Evolutionary conservation across 1,140 invertebrate species (phyloP).

Genomic region (Drosophila saltans): DNA sequence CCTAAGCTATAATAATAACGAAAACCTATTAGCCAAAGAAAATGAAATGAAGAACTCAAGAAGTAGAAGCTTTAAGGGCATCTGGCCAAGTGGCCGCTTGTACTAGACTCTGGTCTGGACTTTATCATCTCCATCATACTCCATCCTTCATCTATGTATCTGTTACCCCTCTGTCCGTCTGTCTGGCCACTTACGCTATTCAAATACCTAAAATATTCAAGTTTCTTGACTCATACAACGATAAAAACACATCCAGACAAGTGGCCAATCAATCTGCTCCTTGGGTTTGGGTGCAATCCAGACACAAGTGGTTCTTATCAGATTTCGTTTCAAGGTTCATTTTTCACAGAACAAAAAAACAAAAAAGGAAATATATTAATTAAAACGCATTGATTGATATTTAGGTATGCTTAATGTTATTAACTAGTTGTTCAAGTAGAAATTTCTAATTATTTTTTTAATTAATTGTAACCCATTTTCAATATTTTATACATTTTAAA

Average conservation of each 20-base stretch:
- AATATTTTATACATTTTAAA: too few relatives aligned
- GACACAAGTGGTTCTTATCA: slow-evolving; percentile 29
- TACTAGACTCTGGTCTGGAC: slow-evolving; percentile 16
- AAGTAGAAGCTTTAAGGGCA: slow-evolving; percentile 25
- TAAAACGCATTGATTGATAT: background rate
- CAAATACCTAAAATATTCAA: slow-evolving; percentile 57
- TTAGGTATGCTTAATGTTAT: background rate
- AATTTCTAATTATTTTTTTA: background rate
- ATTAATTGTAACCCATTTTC: background rate
- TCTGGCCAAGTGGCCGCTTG: slow-evolving; percentile 40
- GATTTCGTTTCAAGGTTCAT: slow-evolving; percentile 23
- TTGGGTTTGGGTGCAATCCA: slow-evolving; percentile 23
- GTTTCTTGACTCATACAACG: slow-evolving; percentile 36
- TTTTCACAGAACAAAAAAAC: background rate
- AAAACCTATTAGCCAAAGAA: slow-evolving; percentile 68
- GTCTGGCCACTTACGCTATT: slow-evolving; percentile 24
- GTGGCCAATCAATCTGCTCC: slow-evolving; percentile 38
- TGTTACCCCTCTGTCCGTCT: background rate
- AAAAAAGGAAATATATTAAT: background rate
- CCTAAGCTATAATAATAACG: slow-evolving; percentile 67
- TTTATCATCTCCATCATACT: slow-evolving; percentile 16
- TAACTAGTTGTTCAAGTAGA: background rate
- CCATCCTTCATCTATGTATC: background rate
- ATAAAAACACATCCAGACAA: slow-evolving; percentile 52
- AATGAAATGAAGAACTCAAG: slow-evolving; percentile 29